Percentiles rank a stretch among this genome's conserved stretches.
Evolutionary conservation across 2,888 invertebrate species (phyloP).

Genomic region (Polyommatus icarus): DNA sequence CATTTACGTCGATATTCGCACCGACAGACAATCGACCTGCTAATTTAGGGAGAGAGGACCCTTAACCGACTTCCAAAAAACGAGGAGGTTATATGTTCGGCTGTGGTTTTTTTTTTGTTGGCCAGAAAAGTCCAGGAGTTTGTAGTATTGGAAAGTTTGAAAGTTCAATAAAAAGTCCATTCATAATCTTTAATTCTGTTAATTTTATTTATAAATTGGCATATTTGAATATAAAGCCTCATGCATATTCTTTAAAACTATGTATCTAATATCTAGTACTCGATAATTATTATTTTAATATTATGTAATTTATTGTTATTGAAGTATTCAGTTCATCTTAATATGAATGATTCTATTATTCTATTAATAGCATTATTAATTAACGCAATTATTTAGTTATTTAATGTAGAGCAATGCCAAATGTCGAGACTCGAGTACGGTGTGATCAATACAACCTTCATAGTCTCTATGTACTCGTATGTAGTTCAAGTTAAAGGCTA

Average conservation of each 20-base stretch:
- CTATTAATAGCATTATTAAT: background rate
- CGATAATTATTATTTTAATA: background rate
- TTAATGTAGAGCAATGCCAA: constrained; percentile 19
- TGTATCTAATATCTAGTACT: background rate
- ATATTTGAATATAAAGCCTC: too few relatives aligned
- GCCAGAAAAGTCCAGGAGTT: too few relatives aligned
- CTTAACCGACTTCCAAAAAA: too few relatives aligned
- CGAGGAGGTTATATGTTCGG: too few relatives aligned
- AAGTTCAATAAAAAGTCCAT: too few relatives aligned
- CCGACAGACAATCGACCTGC: too few relatives aligned
- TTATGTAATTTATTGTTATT: background rate
- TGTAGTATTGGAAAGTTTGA: too few relatives aligned
- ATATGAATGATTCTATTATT: background rate
- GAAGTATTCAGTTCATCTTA: background rate
- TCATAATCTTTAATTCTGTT: too few relatives aligned
- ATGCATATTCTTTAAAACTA: background rate
- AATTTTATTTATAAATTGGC: too few relatives aligned
- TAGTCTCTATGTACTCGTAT: background rate
- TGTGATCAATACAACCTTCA: background rate
- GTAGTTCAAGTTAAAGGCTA: constrained; percentile 14
- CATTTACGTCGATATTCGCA: too few relatives aligned
- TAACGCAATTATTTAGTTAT: background rate
- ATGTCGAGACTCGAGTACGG: background rate
- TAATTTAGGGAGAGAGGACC: too few relatives aligned
- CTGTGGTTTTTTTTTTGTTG: too few relatives aligned